Base-by-base conservation (phyloP, 2,797 vertebrate genomes). In the Thamnophis elegans region DNA sequence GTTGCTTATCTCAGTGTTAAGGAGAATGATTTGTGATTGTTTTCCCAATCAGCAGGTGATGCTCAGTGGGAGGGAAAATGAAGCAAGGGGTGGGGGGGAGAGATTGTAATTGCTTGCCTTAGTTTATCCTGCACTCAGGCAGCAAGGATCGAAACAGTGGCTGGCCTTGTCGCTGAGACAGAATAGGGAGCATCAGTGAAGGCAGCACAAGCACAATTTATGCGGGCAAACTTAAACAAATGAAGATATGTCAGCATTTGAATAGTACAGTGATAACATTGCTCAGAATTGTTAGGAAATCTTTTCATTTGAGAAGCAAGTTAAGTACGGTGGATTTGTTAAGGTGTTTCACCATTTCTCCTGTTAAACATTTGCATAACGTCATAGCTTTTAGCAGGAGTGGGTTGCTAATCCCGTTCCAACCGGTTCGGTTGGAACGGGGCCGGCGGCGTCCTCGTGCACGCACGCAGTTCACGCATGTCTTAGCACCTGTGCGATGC, bases 191-290 rank as follows among this genome's bases (percentile, higher is more conserved):
- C 13, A 82, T 55, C 18, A 47, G 25, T 82, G 16, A 51, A 58
- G 51, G 55, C 12, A 51, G 55, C 18, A 47, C 78, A 12, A 51
- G 55, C 26, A 47, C 78, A 12, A 82, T 47, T 82, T 25, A 25
- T 47, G 20, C 4, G 2, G n/a, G 36, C 11, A 26, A 4, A 12
- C 25, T 82, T 7, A 5, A n/a, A 91, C 95, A 92, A 96, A 92
- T 90, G 78, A 91, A 88, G 89, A 93, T 89, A 93, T 87, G 53
- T 95, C 91, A 90, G 73, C 89, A 59, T 59, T 94, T 93, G 93
- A 93, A 92, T 85, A 90, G 55, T 89, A 95, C 95, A 95, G 89
- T 95, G 92, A 89, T 85, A 93, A 93, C 88, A 73, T 85, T 94
- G 58, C 42, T 94, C 94, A 56, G 93, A 91, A 90, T 88, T 87